Base-by-base conservation (phyloP, 2,113 vertebrate species). In the Vombatus ursinus region DNA sequence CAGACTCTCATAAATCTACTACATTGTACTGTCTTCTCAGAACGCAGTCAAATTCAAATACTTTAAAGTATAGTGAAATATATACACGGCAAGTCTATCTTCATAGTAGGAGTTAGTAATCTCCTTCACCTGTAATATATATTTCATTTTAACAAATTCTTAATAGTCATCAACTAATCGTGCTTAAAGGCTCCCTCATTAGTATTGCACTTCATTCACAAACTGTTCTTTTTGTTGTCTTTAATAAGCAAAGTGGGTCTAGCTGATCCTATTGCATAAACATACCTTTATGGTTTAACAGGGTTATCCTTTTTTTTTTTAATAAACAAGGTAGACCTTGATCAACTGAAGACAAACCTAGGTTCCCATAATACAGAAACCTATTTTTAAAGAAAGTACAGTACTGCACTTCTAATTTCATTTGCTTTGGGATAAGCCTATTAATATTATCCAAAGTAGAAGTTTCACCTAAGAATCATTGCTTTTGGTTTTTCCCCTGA, bases 1-100 rank as follows among this genome's bases (percentile, higher is more conserved):
- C 98, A 98, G 97, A 94, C 97, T 95, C 90, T 98, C 98, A 98
- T 99, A 99, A 99, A 99, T 99, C 98, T 98, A 94, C 95, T 92
- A 97, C 95, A 98, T 92, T 95, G 95, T 95, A 97, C 98, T 98
- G 97, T 98, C 98, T 98, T 94, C 93, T 97, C 97, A 97, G 97
- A 97, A 98, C 57, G 48, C 94, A 98, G 96, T 95, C 97, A 98
- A 98, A 98, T 97, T 95, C 97, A 98, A 98, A 98, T 93, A 97
- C 98, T 98, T 97, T 97, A 97, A 97, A 98, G 95, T 91, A 96
- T 61, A 92, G 96, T 97, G 97, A 98, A 97, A 97, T 97, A 94
- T 91, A 96, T 95, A 50, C 52, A 96, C 3, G 95, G 96, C 37
- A 94, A 97, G 94, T 96, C 97, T 97, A 91, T 98, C 96, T 97